Base-by-base conservation (phyloP, 2,797 vertebrate genomes). In the Erpetoichthys calabaricus region DNA sequence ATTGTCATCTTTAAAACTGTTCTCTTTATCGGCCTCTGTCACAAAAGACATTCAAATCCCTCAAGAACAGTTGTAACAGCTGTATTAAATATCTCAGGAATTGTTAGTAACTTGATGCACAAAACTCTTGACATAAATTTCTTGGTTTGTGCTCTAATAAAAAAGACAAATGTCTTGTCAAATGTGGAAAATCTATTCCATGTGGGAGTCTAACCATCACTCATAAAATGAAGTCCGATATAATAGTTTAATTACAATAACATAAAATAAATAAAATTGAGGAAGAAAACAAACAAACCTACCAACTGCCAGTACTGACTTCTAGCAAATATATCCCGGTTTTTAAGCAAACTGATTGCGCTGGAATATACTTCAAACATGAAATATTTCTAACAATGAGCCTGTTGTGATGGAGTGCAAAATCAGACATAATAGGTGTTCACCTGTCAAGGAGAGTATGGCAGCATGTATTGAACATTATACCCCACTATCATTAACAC, bases 141-240 rank as follows among this genome's bases (percentile, higher is more conserved):
- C 45, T 1, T 7, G 47, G 8, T 44, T 47, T 55, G 53, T 44
- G 44, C 47, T 62, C 56, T 53, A 66, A 64, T 57, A 57, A 57
- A 55, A 56, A 61, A 49, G 44, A 47, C 64, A 67, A 57, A 49
- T 54, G 5, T 55, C 53, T 68, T 59, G 52, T 62, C 60, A 47
- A 61, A 58, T 9, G n/a, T 50, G 25, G 4, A 6, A 42, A 58
- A 53, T 8, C 43, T 60, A 57, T 58, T 56, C 55, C 58, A 64
- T 65, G 61, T 64, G 56, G 45, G 45, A 60, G 47, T 53, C 57
- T 60, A 25, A 59, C 56, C 9, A 7, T 53, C 10, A 53, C 42
- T 55, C 7, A 8, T 2, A n/a, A 51, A 8, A 53, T 65, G 50
- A 43, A 25, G 25, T 25, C 25, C 25, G 25, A 55, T 43, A 56